Percentiles rank a stretch among this genome's conserved stretches.
Evolutionary conservation across 2,797 vertebrate species (phyloP).

Genomic region (Hipposideros larvatus): DNA sequence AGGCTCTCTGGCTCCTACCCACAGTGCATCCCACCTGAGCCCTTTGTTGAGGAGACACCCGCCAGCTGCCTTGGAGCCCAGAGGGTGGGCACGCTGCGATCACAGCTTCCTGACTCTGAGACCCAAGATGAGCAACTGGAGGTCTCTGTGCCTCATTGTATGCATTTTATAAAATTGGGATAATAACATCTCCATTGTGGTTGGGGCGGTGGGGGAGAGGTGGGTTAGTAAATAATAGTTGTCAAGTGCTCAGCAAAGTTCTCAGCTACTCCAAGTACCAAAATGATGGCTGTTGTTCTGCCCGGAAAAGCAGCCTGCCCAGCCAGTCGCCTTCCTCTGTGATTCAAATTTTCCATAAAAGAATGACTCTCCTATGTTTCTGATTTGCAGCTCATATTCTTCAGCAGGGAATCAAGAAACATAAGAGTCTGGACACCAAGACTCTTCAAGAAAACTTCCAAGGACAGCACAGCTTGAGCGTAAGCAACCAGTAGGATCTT

Average conservation of each 20-base stretch:
- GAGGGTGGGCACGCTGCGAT: background rate
- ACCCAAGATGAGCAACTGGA: background rate
- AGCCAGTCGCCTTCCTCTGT: background rate
- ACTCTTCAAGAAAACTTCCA: background rate
- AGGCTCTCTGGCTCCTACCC: background rate
- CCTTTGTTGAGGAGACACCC: fast-evolving
- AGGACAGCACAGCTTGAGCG: background rate
- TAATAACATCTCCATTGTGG: background rate
- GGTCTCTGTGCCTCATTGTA: background rate
- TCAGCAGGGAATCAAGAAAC: constrained; percentile 1
- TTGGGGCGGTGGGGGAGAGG: background rate
- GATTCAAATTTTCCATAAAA: background rate
- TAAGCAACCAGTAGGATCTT: background rate
- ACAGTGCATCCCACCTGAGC: too few species aligned
- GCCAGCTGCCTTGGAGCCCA: fast-evolving
- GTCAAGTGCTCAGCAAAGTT: background rate
- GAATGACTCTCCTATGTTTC: background rate
- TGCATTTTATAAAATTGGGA: background rate
- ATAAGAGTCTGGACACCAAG: background rate
- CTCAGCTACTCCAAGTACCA: background rate
- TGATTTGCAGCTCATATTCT: background rate
- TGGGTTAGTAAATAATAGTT: background rate
- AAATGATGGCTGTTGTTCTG: background rate
- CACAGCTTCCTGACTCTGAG: background rate
- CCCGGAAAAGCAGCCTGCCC: background rate